phyloP scores from a whole-genome alignment of 2,797 vertebrate species.

The Platyrinchus mystaceus region DNA sequence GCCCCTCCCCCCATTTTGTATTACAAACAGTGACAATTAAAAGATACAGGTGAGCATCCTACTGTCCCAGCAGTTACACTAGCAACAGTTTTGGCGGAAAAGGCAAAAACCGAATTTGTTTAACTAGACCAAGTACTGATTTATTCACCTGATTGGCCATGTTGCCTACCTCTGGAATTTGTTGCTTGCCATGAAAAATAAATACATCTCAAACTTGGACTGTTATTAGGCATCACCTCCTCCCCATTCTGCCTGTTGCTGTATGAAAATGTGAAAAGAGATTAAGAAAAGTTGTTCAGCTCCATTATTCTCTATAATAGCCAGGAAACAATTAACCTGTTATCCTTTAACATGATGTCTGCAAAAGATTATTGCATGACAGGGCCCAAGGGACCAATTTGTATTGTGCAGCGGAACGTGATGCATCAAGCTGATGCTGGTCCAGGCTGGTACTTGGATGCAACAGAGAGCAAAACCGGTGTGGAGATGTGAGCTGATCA shows the following conservation, averaged over 20 bases:
- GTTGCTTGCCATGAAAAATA: not conserved
- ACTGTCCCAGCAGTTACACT: not conserved
- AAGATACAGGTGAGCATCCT: not conserved
- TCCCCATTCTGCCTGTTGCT: not conserved
- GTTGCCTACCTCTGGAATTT: not conserved
- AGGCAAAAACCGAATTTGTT: not conserved
- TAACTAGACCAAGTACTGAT: not conserved
- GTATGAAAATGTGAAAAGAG: not conserved
- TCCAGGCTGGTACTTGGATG: not conserved
- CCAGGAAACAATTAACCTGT: conserved; percentile 13
- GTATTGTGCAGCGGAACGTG: not conserved
- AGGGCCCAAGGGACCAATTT: not conserved
- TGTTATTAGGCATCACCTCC: not conserved
- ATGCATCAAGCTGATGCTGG: not conserved
- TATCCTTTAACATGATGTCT: not conserved
- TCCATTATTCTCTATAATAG: not conserved
- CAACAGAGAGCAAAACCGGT: not conserved
- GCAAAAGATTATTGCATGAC: not conserved
- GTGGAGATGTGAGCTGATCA: not conserved
- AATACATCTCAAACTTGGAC: not conserved
- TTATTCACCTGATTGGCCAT: not conserved
- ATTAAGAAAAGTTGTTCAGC: not conserved
- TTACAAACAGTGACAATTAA: not conserved
- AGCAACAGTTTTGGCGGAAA: not conserved
- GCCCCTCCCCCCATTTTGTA: not conserved